A percentile compares a stretch with the other conserved stretches of the same genome.
Evolutionary conservation across 1,140 invertebrate genomes (phyloP).

Genomic region (Monomorium pharaonis): DNA sequence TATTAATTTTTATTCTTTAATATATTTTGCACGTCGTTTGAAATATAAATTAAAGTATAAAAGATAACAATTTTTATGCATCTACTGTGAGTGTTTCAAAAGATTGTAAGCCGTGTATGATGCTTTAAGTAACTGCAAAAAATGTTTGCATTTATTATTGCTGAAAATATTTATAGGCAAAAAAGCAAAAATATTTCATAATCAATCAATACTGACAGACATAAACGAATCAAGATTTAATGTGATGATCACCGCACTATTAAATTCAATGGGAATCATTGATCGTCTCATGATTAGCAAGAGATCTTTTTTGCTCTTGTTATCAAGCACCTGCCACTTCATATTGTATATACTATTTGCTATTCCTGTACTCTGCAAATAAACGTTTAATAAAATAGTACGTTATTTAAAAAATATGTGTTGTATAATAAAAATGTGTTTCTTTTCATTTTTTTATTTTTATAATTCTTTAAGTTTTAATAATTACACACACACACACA

Average conservation of each 20-base stretch:
- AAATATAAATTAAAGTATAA: no score
- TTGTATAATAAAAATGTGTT: not conserved
- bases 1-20: not conserved
- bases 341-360: constrained; percentile 54
- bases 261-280: constrained; percentile 55
- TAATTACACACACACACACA: no score
- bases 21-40: not conserved
- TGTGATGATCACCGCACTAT: constrained; percentile 51
- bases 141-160: not conserved
- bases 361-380: constrained; percentile 46
- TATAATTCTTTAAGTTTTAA: no score
- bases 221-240: constrained; percentile 68
- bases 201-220: constrained; percentile 48
- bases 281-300: constrained; percentile 62
- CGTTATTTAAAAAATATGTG: not conserved
- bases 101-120: constrained; percentile 70
- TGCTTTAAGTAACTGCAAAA: constrained; percentile 66
- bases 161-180: not conserved
- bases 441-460: not conserved
- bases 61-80: not conserved
- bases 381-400: not conserved
- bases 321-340: constrained; percentile 57
- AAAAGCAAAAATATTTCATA: not conserved
- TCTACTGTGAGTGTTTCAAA: constrained; percentile 37
- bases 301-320: constrained; percentile 47